Conservation (phyloP, 1,140 invertebrate species). For the Conopomorpha cramerella region DNA sequence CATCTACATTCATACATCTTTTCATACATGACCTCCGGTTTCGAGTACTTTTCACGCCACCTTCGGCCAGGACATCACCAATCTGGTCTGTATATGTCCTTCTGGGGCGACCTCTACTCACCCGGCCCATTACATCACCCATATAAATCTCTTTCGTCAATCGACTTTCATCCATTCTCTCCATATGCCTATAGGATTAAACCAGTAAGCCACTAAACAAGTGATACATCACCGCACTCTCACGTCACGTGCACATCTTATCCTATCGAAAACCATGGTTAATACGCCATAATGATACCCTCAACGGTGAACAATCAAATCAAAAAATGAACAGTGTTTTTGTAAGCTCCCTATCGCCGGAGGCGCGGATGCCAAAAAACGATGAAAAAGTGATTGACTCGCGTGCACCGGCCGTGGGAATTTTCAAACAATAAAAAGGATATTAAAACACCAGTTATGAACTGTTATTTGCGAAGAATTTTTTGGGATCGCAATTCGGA, state of each 20-base stretch:
- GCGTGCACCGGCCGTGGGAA: conserved; percentile 43
- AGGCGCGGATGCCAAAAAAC: conserved; percentile 32
- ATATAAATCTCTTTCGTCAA: not conserved
- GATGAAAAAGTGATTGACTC: conserved; percentile 15
- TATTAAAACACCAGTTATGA: conserved; percentile 16
- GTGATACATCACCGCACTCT: conserved; percentile 37
- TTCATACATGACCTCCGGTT: too few relatives aligned
- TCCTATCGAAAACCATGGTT: conserved; percentile 26
- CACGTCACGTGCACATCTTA: conserved; percentile 37
- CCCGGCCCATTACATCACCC: too few relatives aligned
- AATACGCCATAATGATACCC: conserved; percentile 38
- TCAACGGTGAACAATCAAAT: conserved; percentile 28
- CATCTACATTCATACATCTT: too few relatives aligned
- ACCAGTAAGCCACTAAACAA: too few relatives aligned
- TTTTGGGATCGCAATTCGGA: conserved; percentile 4
- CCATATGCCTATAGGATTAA: conserved; percentile 13
- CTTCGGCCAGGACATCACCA: too few relatives aligned
- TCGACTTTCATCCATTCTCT: conserved; percentile 16
- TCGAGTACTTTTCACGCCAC: too few relatives aligned
- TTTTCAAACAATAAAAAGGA: conserved; percentile 24
- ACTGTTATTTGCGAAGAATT: conserved; percentile 26
- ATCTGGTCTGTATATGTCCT: too few relatives aligned
- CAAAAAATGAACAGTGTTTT: conserved; percentile 25
- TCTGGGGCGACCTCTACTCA: too few relatives aligned
- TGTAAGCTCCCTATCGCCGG: conserved; percentile 23